Conservation (phyloP, 2,797 vertebrate genomes). For the Phyllotis vaccarum region DNA sequence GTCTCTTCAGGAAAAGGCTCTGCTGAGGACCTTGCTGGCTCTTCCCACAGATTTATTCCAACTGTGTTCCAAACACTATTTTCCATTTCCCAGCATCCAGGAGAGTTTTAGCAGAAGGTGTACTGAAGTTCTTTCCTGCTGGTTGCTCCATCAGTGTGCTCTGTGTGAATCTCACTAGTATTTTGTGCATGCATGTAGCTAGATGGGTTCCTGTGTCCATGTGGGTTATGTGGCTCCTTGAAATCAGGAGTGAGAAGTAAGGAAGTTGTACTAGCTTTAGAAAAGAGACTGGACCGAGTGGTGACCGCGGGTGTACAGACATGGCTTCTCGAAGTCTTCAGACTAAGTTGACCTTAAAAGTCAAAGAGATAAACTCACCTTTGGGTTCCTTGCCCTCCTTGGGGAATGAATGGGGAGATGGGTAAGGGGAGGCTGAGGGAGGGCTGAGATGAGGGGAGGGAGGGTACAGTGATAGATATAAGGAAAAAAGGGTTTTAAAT, state of each 20-base stretch:
- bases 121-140: not conserved
- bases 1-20: not conserved
- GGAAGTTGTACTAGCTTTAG: not conserved
- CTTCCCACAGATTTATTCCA: not conserved
- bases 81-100: not conserved
- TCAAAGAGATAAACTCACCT: too few species aligned
- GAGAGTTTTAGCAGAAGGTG: not conserved
- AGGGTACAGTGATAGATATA: too few species aligned
- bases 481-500: too few species aligned
- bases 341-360: not conserved
- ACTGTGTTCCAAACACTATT: not conserved
- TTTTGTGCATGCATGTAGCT: not conserved
- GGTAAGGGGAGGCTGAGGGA: too few species aligned
- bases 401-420: too few species aligned
- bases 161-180: not conserved
- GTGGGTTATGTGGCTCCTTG: not conserved
- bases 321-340: not conserved
- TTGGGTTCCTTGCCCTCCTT: too few species aligned
- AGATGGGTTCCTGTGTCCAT: not conserved
- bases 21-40: not conserved
- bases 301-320: not conserved
- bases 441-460: too few species aligned
- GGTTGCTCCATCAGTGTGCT: fast-evolving
- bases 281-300: not conserved
- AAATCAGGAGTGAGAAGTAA: not conserved